A percentile compares a stretch with the other conserved stretches of the same genome.
These are phyloP conservation scores for Eulemur coronatus DNA, from an alignment of 2,797 vertebrate genomes.

Conservation along the genomic window DNA sequence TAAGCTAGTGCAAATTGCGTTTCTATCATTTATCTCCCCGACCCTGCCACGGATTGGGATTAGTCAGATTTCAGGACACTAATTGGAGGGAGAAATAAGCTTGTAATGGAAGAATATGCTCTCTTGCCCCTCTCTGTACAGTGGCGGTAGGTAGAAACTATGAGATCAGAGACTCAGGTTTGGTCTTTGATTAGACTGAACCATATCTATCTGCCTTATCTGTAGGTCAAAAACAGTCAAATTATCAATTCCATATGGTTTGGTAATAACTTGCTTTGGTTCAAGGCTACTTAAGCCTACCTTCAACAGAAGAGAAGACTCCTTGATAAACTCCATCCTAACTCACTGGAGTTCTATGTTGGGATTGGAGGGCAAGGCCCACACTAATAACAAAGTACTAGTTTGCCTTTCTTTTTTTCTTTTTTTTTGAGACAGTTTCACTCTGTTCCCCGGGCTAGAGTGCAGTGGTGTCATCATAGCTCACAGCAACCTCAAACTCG, in stretches of 20 bases:
- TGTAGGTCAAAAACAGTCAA: not conserved
- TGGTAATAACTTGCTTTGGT: not conserved
- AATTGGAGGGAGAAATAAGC: not conserved
- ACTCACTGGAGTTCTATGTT: not conserved
- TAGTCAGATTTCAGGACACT: not conserved
- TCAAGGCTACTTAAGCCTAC: not conserved
- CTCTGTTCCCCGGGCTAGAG: no score
- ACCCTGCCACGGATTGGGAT: not conserved
- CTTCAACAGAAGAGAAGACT: not conserved
- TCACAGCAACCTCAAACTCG: no score
- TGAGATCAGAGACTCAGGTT: not conserved
- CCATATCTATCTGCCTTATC: not conserved
- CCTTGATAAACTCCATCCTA: not conserved
- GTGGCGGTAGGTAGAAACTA: not conserved
- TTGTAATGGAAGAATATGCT: not conserved
- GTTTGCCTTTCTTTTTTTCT: not conserved
- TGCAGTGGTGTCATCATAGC: no score
- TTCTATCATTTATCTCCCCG: not conserved
- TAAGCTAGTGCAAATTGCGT: not conserved
- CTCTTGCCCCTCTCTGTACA: not conserved
- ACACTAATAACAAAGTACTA: not conserved
- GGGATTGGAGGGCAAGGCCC: not conserved
- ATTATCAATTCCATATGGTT: not conserved
- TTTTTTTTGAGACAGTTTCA: no score
- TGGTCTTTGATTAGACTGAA: not conserved